Base-by-base conservation (phyloP, 2,113 vertebrate genomes). In the Nannospalax galili region DNA sequence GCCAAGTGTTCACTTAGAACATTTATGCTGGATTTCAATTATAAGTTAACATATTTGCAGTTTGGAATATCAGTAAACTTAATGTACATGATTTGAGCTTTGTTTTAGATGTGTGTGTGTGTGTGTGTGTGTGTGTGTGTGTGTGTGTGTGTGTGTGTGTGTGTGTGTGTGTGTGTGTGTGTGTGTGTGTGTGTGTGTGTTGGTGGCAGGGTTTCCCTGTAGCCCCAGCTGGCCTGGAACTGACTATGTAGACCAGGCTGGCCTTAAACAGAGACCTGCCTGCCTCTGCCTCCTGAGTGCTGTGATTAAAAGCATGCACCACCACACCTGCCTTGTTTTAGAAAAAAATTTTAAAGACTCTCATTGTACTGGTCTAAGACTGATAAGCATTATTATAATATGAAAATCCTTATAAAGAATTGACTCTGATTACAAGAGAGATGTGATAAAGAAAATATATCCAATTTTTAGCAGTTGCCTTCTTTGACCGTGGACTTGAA, bases 321-420 rank as follows among this genome's bases (percentile, higher is more conserved):
- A n/a, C n/a, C n/a, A n/a, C n/a, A n/a, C n/a, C n/a, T n/a, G n/a
- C n/a, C n/a, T n/a, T n/a, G n/a, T n/a, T n/a, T n/a, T n/a, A n/a
- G n/a, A n/a, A n/a, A n/a, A n/a, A n/a, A 37, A 32, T 91, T 85
- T 45, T 16, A 92, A 74, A 74, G 6, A 7, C 84, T 85, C 75
- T 69, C 80, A 79, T 58, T 80, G 24, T 90, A 56, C 20, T 84
- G 14, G 67, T 79, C 60, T 87, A 77, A 97, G 42, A 82, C 70
- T 52, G 74, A 30, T 19, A 96, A 58, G 35, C 89, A 48, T 3
- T 82, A 19, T 81, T 92, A 52, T 8, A 60, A 48, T 91, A 74
- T 32, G 35, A 96, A 78, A 88, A 65, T 95, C 77, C 92, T 92
- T 52, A n/a, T n/a, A 88, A 90, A 45, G 73, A 92, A 90, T 78